Evolutionary conservation across 1,140 invertebrate genomes (phyloP).

Genomic region (Copidosoma floridanum): DNA sequence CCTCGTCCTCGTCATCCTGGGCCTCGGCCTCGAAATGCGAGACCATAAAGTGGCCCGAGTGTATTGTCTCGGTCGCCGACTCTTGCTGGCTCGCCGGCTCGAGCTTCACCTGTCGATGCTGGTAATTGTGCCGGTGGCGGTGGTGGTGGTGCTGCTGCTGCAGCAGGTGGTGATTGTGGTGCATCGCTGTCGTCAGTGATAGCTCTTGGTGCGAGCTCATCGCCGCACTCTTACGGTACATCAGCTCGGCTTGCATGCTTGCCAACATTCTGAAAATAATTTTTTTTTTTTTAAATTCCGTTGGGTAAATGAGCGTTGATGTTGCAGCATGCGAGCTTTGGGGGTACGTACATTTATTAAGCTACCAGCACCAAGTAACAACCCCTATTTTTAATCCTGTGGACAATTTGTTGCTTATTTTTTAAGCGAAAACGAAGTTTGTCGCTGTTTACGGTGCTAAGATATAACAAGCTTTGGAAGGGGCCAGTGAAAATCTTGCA

Average conservation of each 20-base stretch:
- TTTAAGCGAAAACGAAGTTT: too few species aligned
- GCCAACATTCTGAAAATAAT: not conserved
- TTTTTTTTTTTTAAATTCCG: not conserved
- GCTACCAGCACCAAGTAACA: not conserved
- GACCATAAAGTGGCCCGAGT: conserved; percentile 98
- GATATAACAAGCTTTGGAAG: too few species aligned
- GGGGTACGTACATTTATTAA: not conserved
- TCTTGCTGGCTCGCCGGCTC: conserved; percentile 33
- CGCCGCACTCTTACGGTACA: conserved; percentile 43
- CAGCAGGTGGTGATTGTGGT: not conserved
- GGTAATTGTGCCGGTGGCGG: conserved; percentile 1
- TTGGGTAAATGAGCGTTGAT: not conserved
- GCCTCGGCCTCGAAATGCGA: conserved; percentile 92
- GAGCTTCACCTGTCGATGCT: not conserved
- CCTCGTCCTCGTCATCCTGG: conserved; percentile 83
- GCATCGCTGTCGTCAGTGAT: conserved; percentile 20
- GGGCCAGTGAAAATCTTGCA: too few species aligned
- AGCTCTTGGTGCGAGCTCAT: conserved; percentile 26
- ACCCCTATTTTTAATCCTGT: not conserved
- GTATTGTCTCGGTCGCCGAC: conserved; percentile 76
- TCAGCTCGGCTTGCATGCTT: conserved; percentile 50
- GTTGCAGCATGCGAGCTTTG: not conserved
- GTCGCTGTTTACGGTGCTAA: too few species aligned
- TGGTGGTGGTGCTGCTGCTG: not conserved
- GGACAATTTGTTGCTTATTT: not conserved